Percentiles rank a stretch among this genome's conserved stretches.
Conservation (phyloP, 2,888 invertebrate species). For the Oligia latruncula region DNA sequence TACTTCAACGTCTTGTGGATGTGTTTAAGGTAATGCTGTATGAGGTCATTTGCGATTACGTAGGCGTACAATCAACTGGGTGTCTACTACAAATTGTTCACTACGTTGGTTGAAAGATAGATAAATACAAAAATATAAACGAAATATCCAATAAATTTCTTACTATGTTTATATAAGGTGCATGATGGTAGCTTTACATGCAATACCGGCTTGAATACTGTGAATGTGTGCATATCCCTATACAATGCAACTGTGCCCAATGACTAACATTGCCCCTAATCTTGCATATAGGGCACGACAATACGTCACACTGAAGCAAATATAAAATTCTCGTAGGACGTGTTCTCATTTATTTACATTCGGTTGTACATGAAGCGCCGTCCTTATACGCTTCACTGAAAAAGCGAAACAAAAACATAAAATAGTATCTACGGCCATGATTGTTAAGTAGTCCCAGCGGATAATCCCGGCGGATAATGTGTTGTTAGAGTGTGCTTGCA, state of each 20-base stretch:
- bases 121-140: slow-evolving; percentile 51
- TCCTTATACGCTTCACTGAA: slow-evolving; percentile 85
- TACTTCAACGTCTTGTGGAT: slow-evolving; percentile 48
- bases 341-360: slow-evolving; percentile 84
- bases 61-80: slow-evolving; percentile 57
- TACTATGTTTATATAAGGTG: slow-evolving; percentile 64
- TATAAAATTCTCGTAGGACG: slow-evolving; percentile 77
- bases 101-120: slow-evolving; percentile 35
- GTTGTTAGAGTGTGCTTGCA: slow-evolving; percentile 76
- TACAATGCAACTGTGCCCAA: slow-evolving; percentile 90
- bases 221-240: slow-evolving; percentile 86
- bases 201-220: slow-evolving; percentile 76
- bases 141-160: slow-evolving; percentile 43
- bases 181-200: slow-evolving; percentile 75
- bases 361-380: slow-evolving; percentile 83
- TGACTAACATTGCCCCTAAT: slow-evolving; percentile 82
- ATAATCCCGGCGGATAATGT: slow-evolving; percentile 65
- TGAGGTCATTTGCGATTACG: slow-evolving; percentile 70
- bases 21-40: slow-evolving; percentile 64
- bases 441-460: slow-evolving; percentile 68
- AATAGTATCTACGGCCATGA: slow-evolving; percentile 78
- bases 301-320: slow-evolving; percentile 90
- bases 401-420: slow-evolving; percentile 80
- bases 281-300: slow-evolving; percentile 81
- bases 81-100: slow-evolving; percentile 43